phyloP scores from a whole-genome alignment of 2,888 invertebrate species.

The Oxycera nigricornis region DNA sequence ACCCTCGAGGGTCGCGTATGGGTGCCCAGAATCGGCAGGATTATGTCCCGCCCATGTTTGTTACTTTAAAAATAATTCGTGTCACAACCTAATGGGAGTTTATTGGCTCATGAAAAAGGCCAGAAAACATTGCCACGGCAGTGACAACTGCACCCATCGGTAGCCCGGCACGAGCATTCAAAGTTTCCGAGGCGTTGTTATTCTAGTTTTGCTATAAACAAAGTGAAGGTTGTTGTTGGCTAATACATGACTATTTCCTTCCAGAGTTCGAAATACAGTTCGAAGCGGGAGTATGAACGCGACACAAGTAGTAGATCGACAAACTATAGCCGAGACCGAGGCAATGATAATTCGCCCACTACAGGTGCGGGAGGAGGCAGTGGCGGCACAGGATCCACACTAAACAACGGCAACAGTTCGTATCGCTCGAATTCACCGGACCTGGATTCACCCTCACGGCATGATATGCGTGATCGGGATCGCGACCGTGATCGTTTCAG shows the following conservation, averaged over 20 bases:
- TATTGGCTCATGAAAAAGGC: too few relatives aligned
- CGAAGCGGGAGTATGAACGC: conserved; percentile 72
- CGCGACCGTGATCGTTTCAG: conserved; percentile 66
- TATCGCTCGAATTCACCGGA: conserved; percentile 78
- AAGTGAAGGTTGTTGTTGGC: too few relatives aligned
- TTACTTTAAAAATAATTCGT: too few relatives aligned
- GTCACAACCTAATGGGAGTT: too few relatives aligned
- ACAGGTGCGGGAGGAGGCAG: conserved; percentile 50
- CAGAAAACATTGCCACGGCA: too few relatives aligned
- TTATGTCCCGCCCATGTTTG: too few relatives aligned
- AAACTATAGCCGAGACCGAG: conserved; percentile 59
- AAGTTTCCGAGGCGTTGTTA: too few relatives aligned
- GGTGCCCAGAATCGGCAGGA: too few relatives aligned
- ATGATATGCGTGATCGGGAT: conserved; percentile 65
- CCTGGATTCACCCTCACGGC: conserved; percentile 71
- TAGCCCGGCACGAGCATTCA: too few relatives aligned
- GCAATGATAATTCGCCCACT: conserved; percentile 57
- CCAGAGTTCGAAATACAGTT: conserved; percentile 82
- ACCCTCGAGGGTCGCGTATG: too few relatives aligned
- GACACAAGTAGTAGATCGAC: conserved; percentile 58
- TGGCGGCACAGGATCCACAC: conserved; percentile 40
- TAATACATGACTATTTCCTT: conserved; percentile 36
- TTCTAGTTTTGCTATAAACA: too few relatives aligned
- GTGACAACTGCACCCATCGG: too few relatives aligned
- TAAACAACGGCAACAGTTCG: conserved; percentile 71